Percentiles rank a stretch among this genome's conserved stretches.
Conservation (phyloP, 2,888 invertebrate genomes). For the Microchrysa polita region DNA sequence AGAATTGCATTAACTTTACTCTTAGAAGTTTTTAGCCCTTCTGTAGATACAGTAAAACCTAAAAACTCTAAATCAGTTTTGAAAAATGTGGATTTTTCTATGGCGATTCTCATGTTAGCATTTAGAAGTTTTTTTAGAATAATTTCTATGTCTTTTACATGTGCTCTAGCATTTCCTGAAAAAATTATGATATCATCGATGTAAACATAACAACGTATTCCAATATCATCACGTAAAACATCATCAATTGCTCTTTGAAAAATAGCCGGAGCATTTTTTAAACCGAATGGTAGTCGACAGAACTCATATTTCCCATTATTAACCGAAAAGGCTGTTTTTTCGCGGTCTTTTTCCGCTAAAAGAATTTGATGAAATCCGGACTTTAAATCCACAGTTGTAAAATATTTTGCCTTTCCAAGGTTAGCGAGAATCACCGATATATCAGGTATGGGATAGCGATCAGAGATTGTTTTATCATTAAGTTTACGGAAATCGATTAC, state of each 20-base stretch:
- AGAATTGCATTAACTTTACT: background rate
- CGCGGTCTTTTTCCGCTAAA: too few species aligned
- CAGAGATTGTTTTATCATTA: too few species aligned
- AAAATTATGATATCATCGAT: background rate
- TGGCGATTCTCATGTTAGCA: background rate
- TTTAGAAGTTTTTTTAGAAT: background rate
- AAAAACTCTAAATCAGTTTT: background rate
- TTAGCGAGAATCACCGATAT: too few species aligned
- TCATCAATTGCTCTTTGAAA: background rate
- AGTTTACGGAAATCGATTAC: too few species aligned
- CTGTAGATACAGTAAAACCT: background rate
- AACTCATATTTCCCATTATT: too few species aligned
- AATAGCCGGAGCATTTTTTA: background rate
- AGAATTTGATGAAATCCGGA: too few species aligned
- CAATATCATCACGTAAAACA: too few species aligned
- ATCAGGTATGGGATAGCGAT: too few species aligned
- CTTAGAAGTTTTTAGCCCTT: background rate
- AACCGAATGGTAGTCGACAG: background rate
- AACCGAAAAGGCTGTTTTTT: too few species aligned
- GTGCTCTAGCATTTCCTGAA: background rate
- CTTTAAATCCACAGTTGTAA: too few species aligned
- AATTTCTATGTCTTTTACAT: background rate
- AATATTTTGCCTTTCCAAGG: too few species aligned
- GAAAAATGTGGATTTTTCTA: background rate
- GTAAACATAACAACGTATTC: background rate